Percentiles rank a stretch among this genome's conserved stretches.
phyloP scores from a whole-genome alignment of 2,797 vertebrate species.

The Macroramphosus scolopax region DNA sequence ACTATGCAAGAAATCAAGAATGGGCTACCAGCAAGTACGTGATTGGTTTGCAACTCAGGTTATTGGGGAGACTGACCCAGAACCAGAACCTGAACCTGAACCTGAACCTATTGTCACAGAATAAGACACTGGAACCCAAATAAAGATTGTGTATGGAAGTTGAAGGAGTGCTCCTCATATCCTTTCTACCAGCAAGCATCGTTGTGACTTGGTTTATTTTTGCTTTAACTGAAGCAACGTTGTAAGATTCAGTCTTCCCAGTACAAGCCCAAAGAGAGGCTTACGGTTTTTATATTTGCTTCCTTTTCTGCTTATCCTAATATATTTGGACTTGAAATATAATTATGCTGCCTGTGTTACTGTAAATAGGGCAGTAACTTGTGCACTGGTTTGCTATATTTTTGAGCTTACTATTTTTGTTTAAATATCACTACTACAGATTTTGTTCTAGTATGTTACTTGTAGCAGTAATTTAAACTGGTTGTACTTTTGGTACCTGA shows the following conservation, averaged over 20 bases:
- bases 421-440: conserved; percentile 64
- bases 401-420: conserved; percentile 53
- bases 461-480: conserved; percentile 71
- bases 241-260: conserved; percentile 66
- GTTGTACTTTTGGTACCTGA: conserved; percentile 69
- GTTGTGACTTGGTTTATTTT: conserved; percentile 58
- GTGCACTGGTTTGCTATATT: conserved; percentile 74
- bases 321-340: conserved; percentile 70
- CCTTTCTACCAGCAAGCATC: conserved; percentile 39
- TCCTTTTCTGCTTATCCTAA: conserved; percentile 67
- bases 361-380: conserved; percentile 67
- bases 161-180: conserved; percentile 32
- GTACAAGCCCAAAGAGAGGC: conserved; percentile 55
- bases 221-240: conserved; percentile 69
- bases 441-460: conserved; percentile 55
- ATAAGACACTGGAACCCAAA: conserved; percentile 56
- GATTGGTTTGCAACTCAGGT: conserved; percentile 85
- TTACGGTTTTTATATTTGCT: conserved; percentile 59
- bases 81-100: no score
- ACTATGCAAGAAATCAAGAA: conserved; percentile 84
- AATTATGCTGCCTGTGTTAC: conserved; percentile 61
- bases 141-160: conserved; percentile 29
- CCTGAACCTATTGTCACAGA: conserved; percentile 75
- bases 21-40: conserved; percentile 85
- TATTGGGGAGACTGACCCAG: conserved; percentile 70